Percentiles rank a stretch among this genome's conserved stretches.
Evolutionary conservation across 2,113 vertebrate species (phyloP).

Genomic region (Cnemophilus loriae): DNA sequence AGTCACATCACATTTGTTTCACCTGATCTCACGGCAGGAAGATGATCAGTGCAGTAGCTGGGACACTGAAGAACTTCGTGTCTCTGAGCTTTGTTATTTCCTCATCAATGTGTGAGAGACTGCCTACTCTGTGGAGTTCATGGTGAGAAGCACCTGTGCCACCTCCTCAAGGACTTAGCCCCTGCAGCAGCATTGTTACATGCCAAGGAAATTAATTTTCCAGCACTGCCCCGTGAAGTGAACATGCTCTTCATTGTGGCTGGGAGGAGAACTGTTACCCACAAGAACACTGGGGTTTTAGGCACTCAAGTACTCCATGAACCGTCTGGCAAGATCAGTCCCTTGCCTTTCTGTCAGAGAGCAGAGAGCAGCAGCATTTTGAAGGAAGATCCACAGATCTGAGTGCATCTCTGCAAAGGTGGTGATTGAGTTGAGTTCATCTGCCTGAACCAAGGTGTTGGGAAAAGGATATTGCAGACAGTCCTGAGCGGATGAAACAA

Average conservation of each 20-base stretch:
- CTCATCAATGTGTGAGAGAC: neutral
- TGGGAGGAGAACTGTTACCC: neutral
- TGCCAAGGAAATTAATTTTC: neutral
- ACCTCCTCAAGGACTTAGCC: neutral
- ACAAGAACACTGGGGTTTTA: neutral
- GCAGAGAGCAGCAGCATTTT: neutral
- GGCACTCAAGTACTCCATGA: neutral
- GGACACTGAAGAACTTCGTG: neutral
- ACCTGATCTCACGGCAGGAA: neutral
- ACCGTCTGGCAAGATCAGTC: neutral
- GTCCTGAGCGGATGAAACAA: neutral
- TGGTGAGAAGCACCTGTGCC: neutral
- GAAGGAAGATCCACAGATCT: neutral
- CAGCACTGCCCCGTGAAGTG: neutral
- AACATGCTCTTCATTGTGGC: neutral
- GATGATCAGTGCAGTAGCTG: neutral
- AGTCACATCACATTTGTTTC: neutral
- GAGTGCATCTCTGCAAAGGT: neutral
- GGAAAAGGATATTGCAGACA: neutral
- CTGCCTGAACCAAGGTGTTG: accelerated
- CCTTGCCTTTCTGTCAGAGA: neutral
- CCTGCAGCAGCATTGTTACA: neutral
- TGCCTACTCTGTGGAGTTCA: neutral
- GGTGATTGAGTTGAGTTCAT: neutral
- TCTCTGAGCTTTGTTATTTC: neutral